Percentiles rank a stretch among this genome's conserved stretches.
Evolutionary conservation across 2,797 vertebrate genomes (phyloP).

Genomic region (Muraenolepis orangiensis): DNA sequence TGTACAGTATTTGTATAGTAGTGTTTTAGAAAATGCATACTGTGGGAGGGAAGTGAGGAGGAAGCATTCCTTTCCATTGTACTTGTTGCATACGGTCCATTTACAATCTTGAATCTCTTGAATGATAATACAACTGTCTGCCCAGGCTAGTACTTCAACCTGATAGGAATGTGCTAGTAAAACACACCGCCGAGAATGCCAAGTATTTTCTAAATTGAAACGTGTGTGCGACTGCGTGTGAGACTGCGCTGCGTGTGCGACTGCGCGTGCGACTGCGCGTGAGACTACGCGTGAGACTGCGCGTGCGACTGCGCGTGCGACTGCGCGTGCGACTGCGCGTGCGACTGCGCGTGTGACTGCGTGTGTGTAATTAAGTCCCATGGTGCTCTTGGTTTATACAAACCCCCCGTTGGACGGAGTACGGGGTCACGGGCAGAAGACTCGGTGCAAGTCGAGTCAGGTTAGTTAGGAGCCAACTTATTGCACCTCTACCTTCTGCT

Average conservation of each 20-base stretch:
- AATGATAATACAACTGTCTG: too few relatives aligned
- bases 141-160: not conserved
- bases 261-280: not conserved
- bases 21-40: too few relatives aligned
- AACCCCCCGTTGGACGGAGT: not conserved
- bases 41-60: too few relatives aligned
- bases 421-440: not conserved
- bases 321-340: not conserved
- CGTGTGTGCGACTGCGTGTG: not conserved
- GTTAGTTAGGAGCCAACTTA: too few relatives aligned
- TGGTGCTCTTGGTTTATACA: not conserved
- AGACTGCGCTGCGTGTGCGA: not conserved
- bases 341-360: not conserved
- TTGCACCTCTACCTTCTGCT: too few relatives aligned
- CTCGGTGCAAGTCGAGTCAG: too few relatives aligned
- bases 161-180: not conserved
- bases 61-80: too few relatives aligned
- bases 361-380: not conserved
- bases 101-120: too few relatives aligned
- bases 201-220: not conserved
- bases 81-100: too few relatives aligned
- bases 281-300: too few relatives aligned
- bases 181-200: not conserved
- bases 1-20: too few relatives aligned
- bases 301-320: too few relatives aligned